Conservation (phyloP, 1,140 invertebrate genomes). For the Aphelinus atriplicis region DNA sequence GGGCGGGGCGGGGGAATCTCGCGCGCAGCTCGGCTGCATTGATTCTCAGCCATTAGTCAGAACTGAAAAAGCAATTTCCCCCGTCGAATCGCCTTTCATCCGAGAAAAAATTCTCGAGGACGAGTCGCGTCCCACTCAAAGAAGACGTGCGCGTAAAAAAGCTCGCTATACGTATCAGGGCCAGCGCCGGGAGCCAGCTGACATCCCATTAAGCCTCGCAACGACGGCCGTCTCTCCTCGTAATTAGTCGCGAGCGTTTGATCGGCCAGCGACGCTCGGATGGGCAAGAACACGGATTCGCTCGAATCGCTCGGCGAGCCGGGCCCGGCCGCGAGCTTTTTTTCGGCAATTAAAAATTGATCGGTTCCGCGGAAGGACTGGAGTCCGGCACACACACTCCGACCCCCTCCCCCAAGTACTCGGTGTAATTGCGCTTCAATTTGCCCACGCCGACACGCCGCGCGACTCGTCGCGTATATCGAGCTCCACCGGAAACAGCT, state of each 20-base stretch:
- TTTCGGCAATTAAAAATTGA: constrained; percentile 8
- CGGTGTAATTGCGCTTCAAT: too few relatives aligned
- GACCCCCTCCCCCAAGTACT: too few relatives aligned
- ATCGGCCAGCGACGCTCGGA: background rate
- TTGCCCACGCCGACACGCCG: too few relatives aligned
- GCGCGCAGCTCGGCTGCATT: too few relatives aligned
- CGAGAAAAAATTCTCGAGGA: background rate
- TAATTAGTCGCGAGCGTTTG: constrained; percentile 29
- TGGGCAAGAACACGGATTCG: background rate
- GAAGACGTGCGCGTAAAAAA: background rate
- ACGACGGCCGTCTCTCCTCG: constrained; percentile 13
- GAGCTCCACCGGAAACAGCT: too few relatives aligned
- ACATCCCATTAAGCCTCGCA: constrained; percentile 12
- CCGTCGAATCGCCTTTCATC: background rate
- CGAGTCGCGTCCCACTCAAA: background rate
- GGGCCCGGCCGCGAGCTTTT: background rate
- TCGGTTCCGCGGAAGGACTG: background rate
- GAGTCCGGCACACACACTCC: too few relatives aligned
- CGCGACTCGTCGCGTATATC: too few relatives aligned
- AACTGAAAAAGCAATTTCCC: constrained; percentile 12
- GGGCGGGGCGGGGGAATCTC: too few relatives aligned
- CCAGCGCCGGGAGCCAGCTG: background rate
- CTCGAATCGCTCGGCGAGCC: too few relatives aligned
- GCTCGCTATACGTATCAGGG: background rate
- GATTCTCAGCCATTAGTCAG: background rate